phyloP scores from a whole-genome alignment of 1,140 invertebrate species.

The Potamilus streckersoni region DNA sequence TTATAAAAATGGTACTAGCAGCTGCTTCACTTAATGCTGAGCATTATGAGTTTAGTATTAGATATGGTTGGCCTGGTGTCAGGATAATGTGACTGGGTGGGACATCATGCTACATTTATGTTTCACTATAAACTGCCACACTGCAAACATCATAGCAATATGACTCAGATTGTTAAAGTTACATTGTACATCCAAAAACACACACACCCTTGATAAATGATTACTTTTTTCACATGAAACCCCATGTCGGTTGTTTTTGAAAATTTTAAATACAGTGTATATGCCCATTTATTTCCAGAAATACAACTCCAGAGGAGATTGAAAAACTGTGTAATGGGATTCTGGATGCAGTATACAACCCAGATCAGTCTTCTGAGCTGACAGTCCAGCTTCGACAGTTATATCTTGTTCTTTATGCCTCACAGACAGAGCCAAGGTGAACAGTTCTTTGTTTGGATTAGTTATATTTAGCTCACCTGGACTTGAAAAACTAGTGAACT shows the following conservation, averaged over 20 bases:
- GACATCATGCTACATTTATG: no score
- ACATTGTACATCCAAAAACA: no score
- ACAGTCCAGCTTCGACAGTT: constrained; percentile 47
- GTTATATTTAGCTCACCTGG: neutral
- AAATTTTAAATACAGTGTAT: neutral
- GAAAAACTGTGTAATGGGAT: constrained; percentile 45
- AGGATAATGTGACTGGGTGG: no score
- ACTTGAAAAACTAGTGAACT: neutral
- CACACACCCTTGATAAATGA: neutral
- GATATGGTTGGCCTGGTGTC: no score
- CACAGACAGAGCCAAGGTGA: constrained; percentile 46
- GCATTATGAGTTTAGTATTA: neutral
- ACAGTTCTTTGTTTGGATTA: constrained; percentile 1
- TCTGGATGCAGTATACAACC: constrained; percentile 38
- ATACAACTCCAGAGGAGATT: constrained; percentile 55
- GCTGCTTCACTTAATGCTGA: neutral
- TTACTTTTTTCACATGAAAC: neutral
- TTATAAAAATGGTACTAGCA: no score
- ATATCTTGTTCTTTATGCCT: constrained; percentile 54
- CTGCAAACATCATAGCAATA: neutral
- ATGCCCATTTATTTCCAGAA: constrained; percentile 32
- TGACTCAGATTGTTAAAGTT: neutral
- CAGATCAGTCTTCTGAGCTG: constrained; percentile 52
- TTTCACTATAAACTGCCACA: no score
- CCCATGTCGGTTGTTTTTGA: neutral